These are phyloP conservation scores for Cyaniris semiargus DNA, from an alignment of 2,888 invertebrate genomes.

Conservation along the genomic window DNA sequence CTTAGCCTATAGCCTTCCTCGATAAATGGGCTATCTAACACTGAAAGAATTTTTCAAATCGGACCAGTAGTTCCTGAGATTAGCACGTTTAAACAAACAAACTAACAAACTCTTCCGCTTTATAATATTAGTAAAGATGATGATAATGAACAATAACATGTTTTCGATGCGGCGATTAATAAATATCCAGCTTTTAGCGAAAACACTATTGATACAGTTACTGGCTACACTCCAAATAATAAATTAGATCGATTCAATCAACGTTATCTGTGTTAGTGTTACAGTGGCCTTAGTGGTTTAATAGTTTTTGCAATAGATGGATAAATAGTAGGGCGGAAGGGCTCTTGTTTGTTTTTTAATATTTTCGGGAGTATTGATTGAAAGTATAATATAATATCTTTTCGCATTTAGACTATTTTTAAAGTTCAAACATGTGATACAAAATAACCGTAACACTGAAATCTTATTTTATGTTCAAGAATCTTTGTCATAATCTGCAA, in stretches of 20 bases:
- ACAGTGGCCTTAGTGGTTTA: neutral
- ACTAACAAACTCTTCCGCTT: too few relatives aligned
- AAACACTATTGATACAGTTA: neutral
- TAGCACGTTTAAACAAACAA: too few relatives aligned
- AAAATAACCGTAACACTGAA: too few relatives aligned
- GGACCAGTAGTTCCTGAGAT: too few relatives aligned
- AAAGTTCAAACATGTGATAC: too few relatives aligned
- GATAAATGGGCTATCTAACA: too few relatives aligned
- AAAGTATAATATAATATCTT: neutral
- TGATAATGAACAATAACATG: neutral
- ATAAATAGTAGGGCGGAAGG: neutral
- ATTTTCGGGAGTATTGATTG: neutral
- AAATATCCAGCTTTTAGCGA: slow-evolving; percentile 23
- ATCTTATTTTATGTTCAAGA: too few relatives aligned
- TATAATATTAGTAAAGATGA: too few relatives aligned
- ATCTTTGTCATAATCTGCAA: too few relatives aligned
- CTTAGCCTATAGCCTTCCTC: too few relatives aligned
- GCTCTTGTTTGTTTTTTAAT: neutral
- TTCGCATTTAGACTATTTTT: too few relatives aligned
- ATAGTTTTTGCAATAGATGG: neutral
- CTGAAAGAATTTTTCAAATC: too few relatives aligned
- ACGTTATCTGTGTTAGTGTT: neutral
- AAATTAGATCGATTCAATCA: slow-evolving; percentile 17
- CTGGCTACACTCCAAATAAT: slow-evolving; percentile 1
- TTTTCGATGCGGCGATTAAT: slow-evolving; percentile 19